Evolutionary conservation across 2,888 invertebrate species (phyloP), one percentile per base, ranked within the genome.

Genomic region (Synergus itoensis): DNA sequence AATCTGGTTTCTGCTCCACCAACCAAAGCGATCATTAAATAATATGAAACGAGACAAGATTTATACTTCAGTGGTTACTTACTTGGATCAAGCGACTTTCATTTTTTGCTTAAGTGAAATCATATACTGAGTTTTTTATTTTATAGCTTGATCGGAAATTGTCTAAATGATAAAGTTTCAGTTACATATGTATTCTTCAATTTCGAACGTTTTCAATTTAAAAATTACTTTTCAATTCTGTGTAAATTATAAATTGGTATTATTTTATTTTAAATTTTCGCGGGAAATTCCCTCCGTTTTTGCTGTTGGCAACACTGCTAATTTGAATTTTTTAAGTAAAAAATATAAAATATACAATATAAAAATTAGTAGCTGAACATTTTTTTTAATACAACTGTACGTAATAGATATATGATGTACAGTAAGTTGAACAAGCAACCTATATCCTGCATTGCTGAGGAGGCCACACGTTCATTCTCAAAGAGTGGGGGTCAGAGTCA

Each of bases 31-130:
- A 77, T 81, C 76, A 75, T 83, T 80, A 81, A 80, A 79, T 79
- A 62, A 69, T 57, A 73, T 41, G 28, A 78, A 81, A 78, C 81
- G 78, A 79, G 83, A 81, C 79, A 81, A 83, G 80, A 80, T 81
- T 81, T 28, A 28, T 28, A 28, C 28, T 28, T 28, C 28, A 28
- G 28, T 28, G 28, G 28, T 28, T 28, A 28, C 28, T 28, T 28
- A 28, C 28, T 28, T 28, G 28, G 28, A 28, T 28, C 28, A 28
- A 28, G 28, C 28, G 28, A 28, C 28, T 28, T 28, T 28, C 3
- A 79, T 9, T 18, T 81, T 75, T 53, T 41, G n/a, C 43, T 18
- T 8, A 60, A 60, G 11, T 21, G 4, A 60, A 21, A 60, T 60
- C 18, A 21, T 9, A 12, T 18, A 60, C 53, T n/a, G n/a, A 7